A percentile compares a stretch with the other conserved stretches of the same genome.
Conservation (phyloP, 2,888 invertebrate genomes). For the Parascotia fuliginaria region DNA sequence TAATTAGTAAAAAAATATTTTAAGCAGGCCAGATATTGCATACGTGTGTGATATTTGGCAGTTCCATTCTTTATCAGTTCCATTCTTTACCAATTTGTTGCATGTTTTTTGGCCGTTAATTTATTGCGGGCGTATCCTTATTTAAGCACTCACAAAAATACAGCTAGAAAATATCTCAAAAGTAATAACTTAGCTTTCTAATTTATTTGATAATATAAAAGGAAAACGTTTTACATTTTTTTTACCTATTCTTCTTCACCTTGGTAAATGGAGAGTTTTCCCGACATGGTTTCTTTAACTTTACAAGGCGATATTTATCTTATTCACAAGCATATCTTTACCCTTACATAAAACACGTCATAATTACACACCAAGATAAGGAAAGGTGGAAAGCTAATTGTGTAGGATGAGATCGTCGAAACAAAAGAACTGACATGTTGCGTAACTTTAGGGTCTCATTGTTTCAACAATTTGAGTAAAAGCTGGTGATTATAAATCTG, state of each 20-base stretch:
- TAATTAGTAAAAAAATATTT: too few species aligned
- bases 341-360: slow-evolving; percentile 39
- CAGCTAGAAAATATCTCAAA: too few species aligned
- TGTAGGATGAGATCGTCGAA: slow-evolving; percentile 29
- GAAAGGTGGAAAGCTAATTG: slow-evolving; percentile 36
- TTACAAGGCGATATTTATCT: slow-evolving; percentile 31
- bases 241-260: background rate
- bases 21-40: too few species aligned
- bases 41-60: too few species aligned
- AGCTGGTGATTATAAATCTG: slow-evolving; percentile 15
- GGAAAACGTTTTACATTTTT: too few species aligned
- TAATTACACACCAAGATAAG: slow-evolving; percentile 37
- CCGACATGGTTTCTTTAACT: slow-evolving; percentile 9
- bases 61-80: too few species aligned
- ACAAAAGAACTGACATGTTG: slow-evolving; percentile 44
- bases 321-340: slow-evolving; percentile 16
- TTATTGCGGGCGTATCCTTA: too few species aligned
- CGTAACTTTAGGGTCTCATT: slow-evolving; percentile 33
- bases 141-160: too few species aligned
- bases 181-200: too few species aligned
- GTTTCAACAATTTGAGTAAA: slow-evolving; percentile 31
- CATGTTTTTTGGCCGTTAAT: too few species aligned
- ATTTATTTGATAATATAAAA: too few species aligned
- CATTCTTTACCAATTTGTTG: too few species aligned
- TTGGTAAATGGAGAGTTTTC: slow-evolving; percentile 5